These are phyloP conservation scores for Syrrhaptes paradoxus DNA, from an alignment of 2,113 vertebrate genomes.

Conservation along the genomic window DNA sequence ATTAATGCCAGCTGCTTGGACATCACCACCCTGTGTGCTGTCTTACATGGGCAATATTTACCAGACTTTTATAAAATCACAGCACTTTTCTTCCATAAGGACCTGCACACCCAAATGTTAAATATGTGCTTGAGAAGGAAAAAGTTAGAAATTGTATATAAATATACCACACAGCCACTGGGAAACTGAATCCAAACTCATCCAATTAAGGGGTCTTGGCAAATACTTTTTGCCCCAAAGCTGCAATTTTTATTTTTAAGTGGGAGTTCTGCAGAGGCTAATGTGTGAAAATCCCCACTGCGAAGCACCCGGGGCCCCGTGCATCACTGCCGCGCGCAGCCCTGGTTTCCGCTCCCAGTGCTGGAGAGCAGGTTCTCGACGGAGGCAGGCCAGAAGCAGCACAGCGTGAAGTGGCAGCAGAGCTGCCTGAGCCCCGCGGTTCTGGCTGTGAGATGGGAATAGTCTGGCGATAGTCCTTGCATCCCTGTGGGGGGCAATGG, in stretches of 20 bases:
- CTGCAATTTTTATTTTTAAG: not conserved
- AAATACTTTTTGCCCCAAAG: not conserved
- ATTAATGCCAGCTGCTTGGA: not conserved
- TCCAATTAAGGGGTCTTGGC: not conserved
- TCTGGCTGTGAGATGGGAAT: constrained; percentile 49
- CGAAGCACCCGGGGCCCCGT: not conserved
- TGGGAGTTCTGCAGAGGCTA: constrained; percentile 41
- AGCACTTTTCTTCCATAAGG: not conserved
- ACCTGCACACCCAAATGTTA: not conserved
- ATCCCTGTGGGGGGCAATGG: not conserved
- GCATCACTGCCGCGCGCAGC: not conserved
- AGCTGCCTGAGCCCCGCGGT: constrained; percentile 6
- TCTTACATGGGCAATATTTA: not conserved
- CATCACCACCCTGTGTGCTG: not conserved
- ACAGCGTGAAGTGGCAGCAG: constrained; percentile 30
- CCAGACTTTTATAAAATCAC: not conserved
- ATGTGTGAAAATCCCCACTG: constrained; percentile 6
- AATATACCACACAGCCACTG: not conserved
- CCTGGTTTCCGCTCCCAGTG: not conserved
- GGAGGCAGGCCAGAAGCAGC: constrained; percentile 25
- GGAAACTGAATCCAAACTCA: not conserved
- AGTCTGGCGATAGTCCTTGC: constrained; percentile 22
- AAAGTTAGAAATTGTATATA: not conserved
- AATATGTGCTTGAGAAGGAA: not conserved
- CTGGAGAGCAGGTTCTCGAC: not conserved